These are phyloP conservation scores for Drosophila mulleri DNA, from an alignment of 2,888 invertebrate species.

Conservation along the genomic window DNA sequence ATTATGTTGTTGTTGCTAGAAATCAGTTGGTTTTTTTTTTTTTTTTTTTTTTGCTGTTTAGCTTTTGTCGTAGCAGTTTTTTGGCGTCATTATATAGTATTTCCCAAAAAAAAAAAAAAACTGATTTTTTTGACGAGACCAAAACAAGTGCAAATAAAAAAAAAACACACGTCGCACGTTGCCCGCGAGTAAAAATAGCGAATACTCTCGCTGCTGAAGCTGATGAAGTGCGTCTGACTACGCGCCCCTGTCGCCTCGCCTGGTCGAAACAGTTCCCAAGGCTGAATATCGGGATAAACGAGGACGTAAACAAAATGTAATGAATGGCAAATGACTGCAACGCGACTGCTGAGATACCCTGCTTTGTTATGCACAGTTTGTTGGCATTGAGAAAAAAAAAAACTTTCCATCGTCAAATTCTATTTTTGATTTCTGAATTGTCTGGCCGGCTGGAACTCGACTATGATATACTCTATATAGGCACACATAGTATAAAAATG, in stretches of 20 bases:
- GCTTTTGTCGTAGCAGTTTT: conserved; percentile 22
- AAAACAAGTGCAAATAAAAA: conserved; percentile 45
- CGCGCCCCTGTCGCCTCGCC: conserved; percentile 3
- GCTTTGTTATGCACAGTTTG: background rate
- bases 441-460: background rate
- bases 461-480: background rate
- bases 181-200: conserved; percentile 46
- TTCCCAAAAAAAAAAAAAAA: conserved; percentile 33
- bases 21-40: conserved; percentile 30
- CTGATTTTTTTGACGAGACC: conserved; percentile 19
- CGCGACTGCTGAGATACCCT: conserved; percentile 27
- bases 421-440: background rate
- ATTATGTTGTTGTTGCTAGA: conserved; percentile 28
- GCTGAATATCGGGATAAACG: conserved; percentile 32
- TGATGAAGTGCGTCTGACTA: conserved; percentile 47
- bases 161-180: conserved; percentile 17
- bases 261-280: conserved; percentile 2
- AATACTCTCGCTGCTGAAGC: conserved; percentile 25
- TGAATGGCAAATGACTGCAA: background rate
- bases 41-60: conserved; percentile 14
- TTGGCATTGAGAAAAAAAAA: background rate
- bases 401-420: background rate
- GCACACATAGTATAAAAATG: background rate
- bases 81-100: conserved; percentile 30
- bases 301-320: conserved; percentile 41